Evolutionary conservation across 2,113 vertebrate genomes (phyloP).

Genomic region (Zosterops japonicus): DNA sequence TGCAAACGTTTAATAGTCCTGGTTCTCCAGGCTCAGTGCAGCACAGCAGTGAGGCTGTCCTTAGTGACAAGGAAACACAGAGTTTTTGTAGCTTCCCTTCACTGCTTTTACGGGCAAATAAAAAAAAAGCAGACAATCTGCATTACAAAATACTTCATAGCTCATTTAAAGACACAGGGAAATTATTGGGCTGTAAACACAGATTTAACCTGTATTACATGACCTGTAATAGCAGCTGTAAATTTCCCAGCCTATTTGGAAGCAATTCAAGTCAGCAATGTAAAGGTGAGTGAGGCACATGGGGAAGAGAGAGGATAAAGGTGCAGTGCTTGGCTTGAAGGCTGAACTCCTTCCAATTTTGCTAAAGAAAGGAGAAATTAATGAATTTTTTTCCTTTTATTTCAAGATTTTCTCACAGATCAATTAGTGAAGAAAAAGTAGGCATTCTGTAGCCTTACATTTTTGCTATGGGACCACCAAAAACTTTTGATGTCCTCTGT

Average conservation of each 20-base stretch:
- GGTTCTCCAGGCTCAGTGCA: neutral
- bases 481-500: neutral
- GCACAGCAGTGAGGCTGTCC: neutral
- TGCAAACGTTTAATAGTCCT: neutral
- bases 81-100: slow-evolving; percentile 6
- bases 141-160: slow-evolving; percentile 21
- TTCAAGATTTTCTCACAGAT: neutral
- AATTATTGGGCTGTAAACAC: slow-evolving; percentile 38
- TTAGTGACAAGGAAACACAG: neutral
- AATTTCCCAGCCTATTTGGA: slow-evolving; percentile 35
- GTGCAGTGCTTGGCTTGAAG: neutral
- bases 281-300: fast-evolving
- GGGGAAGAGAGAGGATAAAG: neutral
- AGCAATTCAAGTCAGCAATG: neutral
- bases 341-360: neutral
- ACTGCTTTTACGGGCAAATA: slow-evolving; percentile 25
- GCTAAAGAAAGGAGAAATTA: neutral
- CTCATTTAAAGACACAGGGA: neutral
- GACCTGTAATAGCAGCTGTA: slow-evolving; percentile 9
- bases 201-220: slow-evolving; percentile 1
- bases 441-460: neutral
- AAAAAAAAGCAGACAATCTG: slow-evolving; percentile 6
- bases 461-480: neutral
- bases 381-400: neutral
- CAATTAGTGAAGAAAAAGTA: too few relatives aligned